Evolutionary conservation across 2,888 invertebrate genomes (phyloP), one percentile per base, ranked within the genome.

Genomic region (Harpagoxenus sublaevis): DNA sequence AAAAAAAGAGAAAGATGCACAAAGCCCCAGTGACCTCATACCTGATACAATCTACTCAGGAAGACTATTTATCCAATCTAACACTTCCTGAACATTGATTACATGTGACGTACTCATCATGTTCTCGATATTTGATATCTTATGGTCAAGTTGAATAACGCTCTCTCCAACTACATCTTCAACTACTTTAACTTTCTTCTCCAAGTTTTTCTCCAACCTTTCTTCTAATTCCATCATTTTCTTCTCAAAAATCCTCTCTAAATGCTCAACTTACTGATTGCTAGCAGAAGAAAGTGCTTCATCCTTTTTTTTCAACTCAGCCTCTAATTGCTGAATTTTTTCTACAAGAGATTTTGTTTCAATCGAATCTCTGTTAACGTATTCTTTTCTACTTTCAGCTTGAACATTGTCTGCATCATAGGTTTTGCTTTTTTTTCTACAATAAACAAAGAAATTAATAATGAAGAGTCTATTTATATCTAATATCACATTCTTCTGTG

Each of bases 161-260:
- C 63, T 63, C 4, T 39, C 35, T 39, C 0, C 35, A 63, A 39
- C 1, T 10, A 39, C 31, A 39, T n/a, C 1, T 60, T 28, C 6
- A 60, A 60, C 12, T 31, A 28, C 15, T 63, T n/a, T 63, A 9
- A 63, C 10, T 39, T 35, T 63, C 0, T 63, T n/a, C 10, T 63
- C n/a, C n/a, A 63, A 63, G 1, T 63, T 63, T 63, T 63, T 63
- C n/a, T 63, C 10, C 0, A 39, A 63, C 1, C 63, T 63, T 39
- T 63, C n/a, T 63, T 63, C 63, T 39, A 62, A 62, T 35, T 63
- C 39, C 39, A 39, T 39, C 1, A 63, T 63, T 63, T 63, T 63
- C 1, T 39, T 63, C 3, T 63, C 35, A 39, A 63, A 63, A 39
- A 62, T 2, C 8, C 3, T 65, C 1, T 65, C 65, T 42, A 65